phyloP scores from a whole-genome alignment of 2,113 vertebrate species.

The Nyctereutes procyonoides region DNA sequence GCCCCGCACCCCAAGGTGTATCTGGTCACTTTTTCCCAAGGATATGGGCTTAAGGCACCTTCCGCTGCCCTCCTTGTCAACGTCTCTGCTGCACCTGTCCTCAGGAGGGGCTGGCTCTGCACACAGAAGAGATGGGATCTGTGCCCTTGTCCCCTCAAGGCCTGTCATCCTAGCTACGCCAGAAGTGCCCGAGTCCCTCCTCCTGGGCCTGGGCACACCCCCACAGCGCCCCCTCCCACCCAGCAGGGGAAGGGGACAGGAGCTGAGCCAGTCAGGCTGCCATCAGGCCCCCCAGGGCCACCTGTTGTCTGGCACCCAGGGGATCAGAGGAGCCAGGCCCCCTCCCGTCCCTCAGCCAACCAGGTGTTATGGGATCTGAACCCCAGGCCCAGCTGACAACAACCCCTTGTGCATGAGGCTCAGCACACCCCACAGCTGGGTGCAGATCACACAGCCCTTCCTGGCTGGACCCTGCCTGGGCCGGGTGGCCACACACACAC shows the following conservation, averaged over 20 bases:
- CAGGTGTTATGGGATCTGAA: neutral
- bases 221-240: rapidly evolving
- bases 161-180: neutral
- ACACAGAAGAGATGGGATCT: neutral
- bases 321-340: neutral
- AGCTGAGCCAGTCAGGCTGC: no score
- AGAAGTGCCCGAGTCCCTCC: neutral
- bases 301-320: neutral
- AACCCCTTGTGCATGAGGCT: neutral
- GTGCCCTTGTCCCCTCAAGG: no score
- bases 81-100: neutral
- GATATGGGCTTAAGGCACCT: rapidly evolving
- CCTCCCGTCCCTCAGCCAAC: neutral
- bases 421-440: neutral
- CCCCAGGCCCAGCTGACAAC: neutral
- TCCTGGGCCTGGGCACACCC: neutral
- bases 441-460: rapidly evolving
- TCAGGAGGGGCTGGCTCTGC: no score
- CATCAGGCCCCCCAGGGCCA: neutral
- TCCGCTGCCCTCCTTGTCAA: no score
- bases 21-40: neutral
- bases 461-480: neutral
- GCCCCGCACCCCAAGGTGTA: neutral
- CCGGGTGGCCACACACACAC: neutral
- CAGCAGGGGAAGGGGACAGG: neutral